Evolutionary conservation across 2,888 invertebrate species (phyloP).

Genomic region (Platycnemis pennipes): DNA sequence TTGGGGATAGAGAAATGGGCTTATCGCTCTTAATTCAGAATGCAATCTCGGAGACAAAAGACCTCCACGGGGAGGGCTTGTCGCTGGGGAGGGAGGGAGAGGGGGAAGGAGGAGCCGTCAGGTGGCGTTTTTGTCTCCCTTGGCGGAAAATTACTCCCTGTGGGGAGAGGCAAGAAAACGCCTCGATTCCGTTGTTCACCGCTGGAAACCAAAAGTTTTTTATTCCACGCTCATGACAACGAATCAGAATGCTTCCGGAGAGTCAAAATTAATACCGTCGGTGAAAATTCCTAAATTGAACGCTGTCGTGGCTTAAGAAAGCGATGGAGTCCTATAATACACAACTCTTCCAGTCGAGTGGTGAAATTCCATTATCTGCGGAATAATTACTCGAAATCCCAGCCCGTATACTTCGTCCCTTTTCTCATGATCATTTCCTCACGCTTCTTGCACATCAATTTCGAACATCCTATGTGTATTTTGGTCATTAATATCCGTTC

Average conservation of each 20-base stretch:
- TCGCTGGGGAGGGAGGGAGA: neutral
- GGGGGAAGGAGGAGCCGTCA: neutral
- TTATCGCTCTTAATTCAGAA: conserved; percentile 36
- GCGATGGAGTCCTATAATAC: neutral
- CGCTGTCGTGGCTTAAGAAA: neutral
- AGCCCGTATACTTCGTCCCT: neutral
- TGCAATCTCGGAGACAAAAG: conserved; percentile 26
- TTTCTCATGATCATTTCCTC: neutral
- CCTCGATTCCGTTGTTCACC: neutral
- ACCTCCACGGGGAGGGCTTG: neutral
- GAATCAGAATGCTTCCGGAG: neutral
- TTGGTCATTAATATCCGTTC: neutral
- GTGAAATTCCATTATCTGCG: neutral
- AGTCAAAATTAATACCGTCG: neutral
- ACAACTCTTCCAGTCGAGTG: neutral
- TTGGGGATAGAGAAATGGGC: conserved; percentile 39
- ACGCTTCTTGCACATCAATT: neutral
- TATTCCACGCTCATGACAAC: neutral
- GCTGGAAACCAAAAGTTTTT: neutral
- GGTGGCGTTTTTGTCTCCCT: neutral
- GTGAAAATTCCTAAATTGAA: conserved; percentile 1
- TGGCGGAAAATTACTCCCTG: neutral
- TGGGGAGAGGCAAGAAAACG: neutral
- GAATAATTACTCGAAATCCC: neutral
- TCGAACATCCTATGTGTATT: neutral